These are phyloP conservation scores for Falcaria lacertinaria DNA, from an alignment of 2,888 invertebrate genomes.

Conservation along the genomic window DNA sequence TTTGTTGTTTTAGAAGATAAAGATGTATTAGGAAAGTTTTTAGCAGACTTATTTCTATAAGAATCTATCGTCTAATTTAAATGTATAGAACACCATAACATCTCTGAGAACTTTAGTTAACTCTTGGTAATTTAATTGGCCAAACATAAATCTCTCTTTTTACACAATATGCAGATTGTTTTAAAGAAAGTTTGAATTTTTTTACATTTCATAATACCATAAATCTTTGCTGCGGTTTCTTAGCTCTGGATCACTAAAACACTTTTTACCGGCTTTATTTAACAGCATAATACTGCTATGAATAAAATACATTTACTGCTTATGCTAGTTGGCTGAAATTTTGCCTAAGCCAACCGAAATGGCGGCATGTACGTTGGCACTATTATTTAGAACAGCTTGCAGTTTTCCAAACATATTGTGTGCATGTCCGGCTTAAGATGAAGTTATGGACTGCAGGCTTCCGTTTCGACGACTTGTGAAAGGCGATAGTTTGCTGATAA, in stretches of 20 bases:
- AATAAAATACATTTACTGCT: not conserved
- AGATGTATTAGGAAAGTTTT: too few species aligned
- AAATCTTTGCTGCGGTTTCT: too few species aligned
- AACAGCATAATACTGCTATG: not conserved
- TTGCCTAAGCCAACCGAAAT: not conserved
- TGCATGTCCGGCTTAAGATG: not conserved
- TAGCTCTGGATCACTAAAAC: not conserved
- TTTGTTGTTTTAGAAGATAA: too few species aligned
- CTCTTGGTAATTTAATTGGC: too few species aligned
- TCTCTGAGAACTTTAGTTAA: too few species aligned
- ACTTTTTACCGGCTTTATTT: not conserved
- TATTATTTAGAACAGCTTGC: not conserved
- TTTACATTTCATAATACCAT: too few species aligned
- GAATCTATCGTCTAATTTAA: too few species aligned
- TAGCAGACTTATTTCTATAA: too few species aligned
- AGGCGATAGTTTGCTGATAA: not conserved
- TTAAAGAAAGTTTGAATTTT: too few species aligned
- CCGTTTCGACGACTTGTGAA: not conserved
- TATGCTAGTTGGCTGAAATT: not conserved
- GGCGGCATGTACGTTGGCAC: not conserved
- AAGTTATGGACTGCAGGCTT: not conserved
- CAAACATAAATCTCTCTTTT: too few species aligned
- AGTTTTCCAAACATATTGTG: slow-evolving; percentile 1
- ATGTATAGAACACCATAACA: too few species aligned
- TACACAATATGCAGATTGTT: too few species aligned